Base-by-base conservation (phyloP, 2,797 vertebrate species). In the Pseudochromis fuscus region DNA sequence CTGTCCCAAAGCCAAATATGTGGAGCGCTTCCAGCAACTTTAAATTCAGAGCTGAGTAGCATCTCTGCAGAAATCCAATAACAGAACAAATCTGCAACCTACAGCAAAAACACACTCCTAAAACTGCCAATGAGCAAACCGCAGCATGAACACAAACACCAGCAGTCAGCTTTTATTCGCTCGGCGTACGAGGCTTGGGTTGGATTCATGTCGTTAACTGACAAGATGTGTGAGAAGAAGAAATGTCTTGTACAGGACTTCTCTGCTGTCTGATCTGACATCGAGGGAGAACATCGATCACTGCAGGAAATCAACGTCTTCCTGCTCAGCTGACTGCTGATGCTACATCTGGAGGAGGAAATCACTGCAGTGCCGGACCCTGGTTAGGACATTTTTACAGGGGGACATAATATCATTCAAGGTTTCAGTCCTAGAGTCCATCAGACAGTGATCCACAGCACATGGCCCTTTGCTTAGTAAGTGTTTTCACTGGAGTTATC, bases 401-500 rank as follows among this genome's bases (percentile, higher is more conserved):
- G 44, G 27, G 23, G 67, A 65, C 42, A 75, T 67, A 55, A 70
- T 31, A 71, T 70, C 30, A 77, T 57, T 58, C 23, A 58, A 74
- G 37, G 49, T 64, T 55, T 48, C 16, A 40, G 35, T 68, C 59
- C 59, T n/a, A n/a, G n/a, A n/a, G n/a, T n/a, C 66, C 81, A 67
- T 57, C 30, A 79, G 21, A 51, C 21, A 3, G n/a, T 83, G 74
- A 89, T 81, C 48, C 58, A 77, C 79, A 83, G 68, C 84, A 88
- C 73, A 83, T 84, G 72, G 59, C 44, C 40, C 23, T 7, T 50
- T 33, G 55, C 76, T 82, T 61, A 62, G 69, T 79, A 83, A 65
- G 37, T 13, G 37, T 12, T 38, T 38, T 38, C 15, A 13, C 4
- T 12, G 13, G 37, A 13, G 4, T 38, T 13, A 4, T 38, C 37